Percentiles rank a stretch among this genome's conserved stretches.
Evolutionary conservation across 2,888 invertebrate genomes (phyloP).

Genomic region (Anodontia alba): DNA sequence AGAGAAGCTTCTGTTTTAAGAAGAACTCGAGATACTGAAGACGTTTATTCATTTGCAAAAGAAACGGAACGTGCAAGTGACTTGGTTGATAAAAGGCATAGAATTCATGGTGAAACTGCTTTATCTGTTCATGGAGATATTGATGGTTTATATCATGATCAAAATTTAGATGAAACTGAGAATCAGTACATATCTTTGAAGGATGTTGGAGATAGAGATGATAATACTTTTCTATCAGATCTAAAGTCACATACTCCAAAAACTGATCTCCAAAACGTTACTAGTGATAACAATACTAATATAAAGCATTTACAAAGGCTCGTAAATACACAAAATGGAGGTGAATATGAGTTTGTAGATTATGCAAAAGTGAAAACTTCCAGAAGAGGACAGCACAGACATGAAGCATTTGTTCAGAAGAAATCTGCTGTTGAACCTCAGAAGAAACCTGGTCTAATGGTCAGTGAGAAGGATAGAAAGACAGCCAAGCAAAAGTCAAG

Average conservation of each 20-base stretch:
- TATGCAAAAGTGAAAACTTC: neutral
- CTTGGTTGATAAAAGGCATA: neutral
- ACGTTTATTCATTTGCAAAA: conserved; percentile 13
- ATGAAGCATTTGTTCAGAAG: neutral
- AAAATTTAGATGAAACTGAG: neutral
- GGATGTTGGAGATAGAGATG: neutral
- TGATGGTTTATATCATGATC: neutral
- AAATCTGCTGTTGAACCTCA: neutral
- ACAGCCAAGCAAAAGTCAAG: conserved; percentile 2
- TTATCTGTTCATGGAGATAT: neutral
- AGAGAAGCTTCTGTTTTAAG: neutral
- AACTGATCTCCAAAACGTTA: too few relatives aligned
- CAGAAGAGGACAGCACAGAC: neutral
- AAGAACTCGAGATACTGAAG: neutral
- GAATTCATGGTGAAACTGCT: neutral
- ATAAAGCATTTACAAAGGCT: neutral
- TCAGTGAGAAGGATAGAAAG: neutral
- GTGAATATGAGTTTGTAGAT: neutral
- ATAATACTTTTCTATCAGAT: neutral
- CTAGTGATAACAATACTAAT: neutral
- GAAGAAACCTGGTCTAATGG: neutral
- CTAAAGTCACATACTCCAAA: neutral
- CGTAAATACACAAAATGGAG: neutral
- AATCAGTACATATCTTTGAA: neutral
- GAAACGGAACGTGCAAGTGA: neutral